phyloP scores from a whole-genome alignment of 2,113 vertebrate genomes.

The Epinephelus cyanopodus region DNA sequence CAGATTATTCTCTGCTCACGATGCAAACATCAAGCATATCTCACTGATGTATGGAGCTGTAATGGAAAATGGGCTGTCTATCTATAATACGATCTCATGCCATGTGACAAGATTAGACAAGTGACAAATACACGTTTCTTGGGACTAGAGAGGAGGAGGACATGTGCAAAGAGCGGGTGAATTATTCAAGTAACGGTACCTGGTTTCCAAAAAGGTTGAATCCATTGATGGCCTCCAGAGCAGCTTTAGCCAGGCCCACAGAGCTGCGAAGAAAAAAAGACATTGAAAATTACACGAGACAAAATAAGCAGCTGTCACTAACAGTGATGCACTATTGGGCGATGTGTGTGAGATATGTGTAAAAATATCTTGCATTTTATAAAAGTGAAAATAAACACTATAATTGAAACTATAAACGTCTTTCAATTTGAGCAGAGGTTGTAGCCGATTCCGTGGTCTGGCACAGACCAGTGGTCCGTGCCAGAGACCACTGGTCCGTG shows the following conservation, averaged over 20 bases:
- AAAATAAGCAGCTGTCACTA: background rate
- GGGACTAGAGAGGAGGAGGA: background rate
- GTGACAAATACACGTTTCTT: background rate
- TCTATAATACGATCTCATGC: background rate
- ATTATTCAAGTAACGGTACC: conserved; percentile 81
- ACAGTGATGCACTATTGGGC: background rate
- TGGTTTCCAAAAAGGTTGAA: conserved; percentile 99
- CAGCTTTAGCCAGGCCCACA: conserved; percentile 97
- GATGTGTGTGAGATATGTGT: no score
- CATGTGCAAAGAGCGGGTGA: background rate
- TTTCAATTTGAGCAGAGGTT: no score
- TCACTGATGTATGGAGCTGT: conserved; percentile 10
- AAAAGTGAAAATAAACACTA: conserved; percentile 4
- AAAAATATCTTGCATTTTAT: background rate
- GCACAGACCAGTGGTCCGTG: no score
- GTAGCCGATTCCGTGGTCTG: no score
- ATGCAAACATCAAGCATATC: conserved; percentile 6
- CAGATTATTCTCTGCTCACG: background rate
- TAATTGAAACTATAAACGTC: background rate
- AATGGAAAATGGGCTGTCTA: conserved; percentile 11
- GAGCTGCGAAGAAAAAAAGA: conserved; percentile 85
- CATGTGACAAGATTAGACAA: conserved; percentile 1
- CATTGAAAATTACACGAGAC: background rate
- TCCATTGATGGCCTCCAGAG: conserved; percentile 97
- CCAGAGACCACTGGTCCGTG: no score